phyloP scores from a whole-genome alignment of 1,140 invertebrate genomes.

The Drosophila tristis region DNA sequence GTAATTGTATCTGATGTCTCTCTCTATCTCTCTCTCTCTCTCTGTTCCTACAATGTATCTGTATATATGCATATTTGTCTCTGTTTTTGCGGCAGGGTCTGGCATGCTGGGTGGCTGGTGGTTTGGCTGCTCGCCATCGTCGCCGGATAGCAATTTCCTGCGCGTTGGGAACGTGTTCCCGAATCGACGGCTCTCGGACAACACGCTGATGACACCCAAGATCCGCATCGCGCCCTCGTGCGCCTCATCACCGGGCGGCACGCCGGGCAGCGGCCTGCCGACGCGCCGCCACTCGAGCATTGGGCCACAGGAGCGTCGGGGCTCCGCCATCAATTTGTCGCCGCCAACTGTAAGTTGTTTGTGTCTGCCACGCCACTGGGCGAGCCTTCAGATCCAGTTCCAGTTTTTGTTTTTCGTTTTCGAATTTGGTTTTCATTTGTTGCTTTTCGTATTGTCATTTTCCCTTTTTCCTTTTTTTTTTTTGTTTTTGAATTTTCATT shows the following conservation, averaged over 20 bases:
- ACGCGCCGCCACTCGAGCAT: constrained; percentile 95
- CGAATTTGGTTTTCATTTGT: constrained; percentile 14
- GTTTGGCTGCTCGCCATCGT: constrained; percentile 89
- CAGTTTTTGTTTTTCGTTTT: constrained; percentile 30
- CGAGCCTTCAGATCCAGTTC: constrained; percentile 21
- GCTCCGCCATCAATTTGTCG: constrained; percentile 93
- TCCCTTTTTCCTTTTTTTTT: constrained; percentile 7
- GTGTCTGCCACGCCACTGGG: constrained; percentile 45
- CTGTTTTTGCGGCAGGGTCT: constrained; percentile 80
- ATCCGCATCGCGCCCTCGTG: constrained; percentile 93
- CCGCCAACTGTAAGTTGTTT: constrained; percentile 91
- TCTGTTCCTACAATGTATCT: neutral
- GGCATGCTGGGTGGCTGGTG: constrained; percentile 90
- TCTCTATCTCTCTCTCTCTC: neutral
- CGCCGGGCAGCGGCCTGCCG: constrained; percentile 91
- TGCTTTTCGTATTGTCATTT: constrained; percentile 3
- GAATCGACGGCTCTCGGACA: constrained; percentile 94
- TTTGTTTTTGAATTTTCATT: neutral
- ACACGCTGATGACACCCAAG: constrained; percentile 95
- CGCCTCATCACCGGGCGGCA: constrained; percentile 92
- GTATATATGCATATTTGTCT: neutral
- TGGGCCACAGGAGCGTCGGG: constrained; percentile 93
- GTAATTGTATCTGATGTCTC: constrained; percentile 13
- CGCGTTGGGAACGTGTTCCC: constrained; percentile 91
- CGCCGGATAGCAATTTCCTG: constrained; percentile 94